A percentile compares a stretch with the other conserved stretches of the same genome.
These are phyloP conservation scores for Dasyornis broadbenti DNA, from an alignment of 2,113 vertebrate species.

Conservation along the genomic window DNA sequence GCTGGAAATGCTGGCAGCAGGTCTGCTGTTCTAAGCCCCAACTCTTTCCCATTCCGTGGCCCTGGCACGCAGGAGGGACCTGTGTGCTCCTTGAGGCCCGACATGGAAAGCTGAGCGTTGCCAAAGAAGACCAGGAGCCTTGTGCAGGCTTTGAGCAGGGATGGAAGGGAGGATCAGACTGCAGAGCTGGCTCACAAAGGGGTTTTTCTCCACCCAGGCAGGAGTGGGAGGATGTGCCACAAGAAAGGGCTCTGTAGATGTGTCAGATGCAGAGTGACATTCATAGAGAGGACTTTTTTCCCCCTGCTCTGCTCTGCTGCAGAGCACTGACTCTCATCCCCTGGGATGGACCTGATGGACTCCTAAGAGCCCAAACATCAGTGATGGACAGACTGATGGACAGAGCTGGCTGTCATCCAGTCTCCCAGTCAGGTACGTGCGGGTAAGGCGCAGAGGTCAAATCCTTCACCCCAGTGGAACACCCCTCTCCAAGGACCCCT, in stretches of 20 bases:
- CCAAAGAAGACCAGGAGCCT: not conserved
- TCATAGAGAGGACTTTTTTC: not conserved
- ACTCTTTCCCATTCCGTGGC: not conserved
- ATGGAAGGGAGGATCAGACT: not conserved
- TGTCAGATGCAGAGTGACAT: not conserved
- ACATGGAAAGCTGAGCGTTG: fast-evolving
- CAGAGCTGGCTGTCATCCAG: not conserved
- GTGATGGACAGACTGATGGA: not conserved
- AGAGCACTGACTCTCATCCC: not conserved
- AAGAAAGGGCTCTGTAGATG: not conserved
- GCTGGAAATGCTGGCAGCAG: not conserved
- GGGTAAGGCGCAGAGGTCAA: not conserved
- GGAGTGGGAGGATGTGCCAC: not conserved
- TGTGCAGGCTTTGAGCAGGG: not conserved
- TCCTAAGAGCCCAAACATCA: not conserved
- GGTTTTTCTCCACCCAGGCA: not conserved
- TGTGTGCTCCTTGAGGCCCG: not conserved
- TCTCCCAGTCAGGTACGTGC: fast-evolving
- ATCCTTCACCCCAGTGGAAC: not conserved
- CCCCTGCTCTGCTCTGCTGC: not conserved
- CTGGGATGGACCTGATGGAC: not conserved
- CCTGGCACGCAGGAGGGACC: fast-evolving
- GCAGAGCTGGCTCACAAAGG: not conserved
- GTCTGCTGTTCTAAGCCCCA: fast-evolving
- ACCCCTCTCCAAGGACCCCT: not conserved